phyloP scores from a whole-genome alignment of 2,888 invertebrate species.

The Furcula furcula region DNA sequence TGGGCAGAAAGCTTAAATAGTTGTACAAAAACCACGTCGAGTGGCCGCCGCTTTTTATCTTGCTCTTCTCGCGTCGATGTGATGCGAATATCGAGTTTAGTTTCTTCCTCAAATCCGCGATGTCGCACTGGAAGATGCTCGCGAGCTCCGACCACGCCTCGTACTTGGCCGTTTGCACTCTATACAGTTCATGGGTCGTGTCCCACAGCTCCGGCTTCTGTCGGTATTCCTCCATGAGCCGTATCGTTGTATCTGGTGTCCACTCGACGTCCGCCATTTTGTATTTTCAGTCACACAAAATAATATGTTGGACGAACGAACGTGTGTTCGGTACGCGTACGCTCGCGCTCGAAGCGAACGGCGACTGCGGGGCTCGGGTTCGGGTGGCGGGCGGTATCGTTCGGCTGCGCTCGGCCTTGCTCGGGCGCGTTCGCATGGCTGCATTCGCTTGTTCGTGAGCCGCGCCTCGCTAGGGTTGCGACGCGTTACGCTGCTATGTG shows the following conservation, averaged over 20 bases:
- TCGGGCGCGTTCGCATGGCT: conserved; percentile 38
- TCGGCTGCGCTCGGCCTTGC: conserved; percentile 32
- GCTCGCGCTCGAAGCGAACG: conserved; percentile 34
- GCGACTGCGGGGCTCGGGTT: conserved; percentile 26
- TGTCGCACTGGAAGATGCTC: conserved; percentile 53
- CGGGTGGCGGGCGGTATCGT: conserved; percentile 3
- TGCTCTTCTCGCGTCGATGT: conserved; percentile 61
- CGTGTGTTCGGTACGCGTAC: conserved; percentile 34
- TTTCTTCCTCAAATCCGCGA: conserved; percentile 61
- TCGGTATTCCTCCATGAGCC: conserved; percentile 53
- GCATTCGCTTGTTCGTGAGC: conserved; percentile 23
- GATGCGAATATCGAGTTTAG: conserved; percentile 70
- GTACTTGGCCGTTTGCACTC: conserved; percentile 55
- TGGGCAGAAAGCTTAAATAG: conserved; percentile 56
- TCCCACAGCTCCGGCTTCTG: conserved; percentile 60
- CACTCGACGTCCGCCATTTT: conserved; percentile 55
- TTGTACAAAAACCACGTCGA: conserved; percentile 65
- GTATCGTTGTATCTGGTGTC: conserved; percentile 53
- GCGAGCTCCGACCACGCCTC: conserved; percentile 62
- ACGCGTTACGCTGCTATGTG: no score
- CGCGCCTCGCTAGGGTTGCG: conserved; percentile 19
- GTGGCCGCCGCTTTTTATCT: conserved; percentile 50
- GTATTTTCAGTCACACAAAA: conserved; percentile 21
- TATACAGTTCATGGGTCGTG: conserved; percentile 42
- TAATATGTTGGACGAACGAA: conserved; percentile 40